Percentiles rank a stretch among this genome's conserved stretches.
phyloP scores from a whole-genome alignment of 2,113 vertebrate genomes.

The Vimba vimba region DNA sequence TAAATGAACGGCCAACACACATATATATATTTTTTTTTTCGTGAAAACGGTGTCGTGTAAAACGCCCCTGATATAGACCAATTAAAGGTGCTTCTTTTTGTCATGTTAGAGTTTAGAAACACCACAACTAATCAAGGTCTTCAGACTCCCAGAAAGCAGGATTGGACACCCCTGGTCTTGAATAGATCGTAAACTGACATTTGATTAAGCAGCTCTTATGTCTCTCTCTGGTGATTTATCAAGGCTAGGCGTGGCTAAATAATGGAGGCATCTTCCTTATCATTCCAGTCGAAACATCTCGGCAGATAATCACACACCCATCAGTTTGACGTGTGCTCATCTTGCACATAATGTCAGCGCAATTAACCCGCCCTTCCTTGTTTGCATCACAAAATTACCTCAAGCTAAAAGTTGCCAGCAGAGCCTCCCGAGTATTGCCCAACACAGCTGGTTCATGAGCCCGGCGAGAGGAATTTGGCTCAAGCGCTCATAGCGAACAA shows the following conservation, averaged over 20 bases:
- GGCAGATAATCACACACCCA: background rate
- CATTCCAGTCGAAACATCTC: constrained; percentile 31
- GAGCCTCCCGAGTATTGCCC: constrained; percentile 1
- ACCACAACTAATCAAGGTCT: too few species aligned
- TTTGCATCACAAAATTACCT: constrained; percentile 28
- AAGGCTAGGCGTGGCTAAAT: background rate
- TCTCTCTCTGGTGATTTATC: constrained; percentile 51
- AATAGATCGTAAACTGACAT: background rate
- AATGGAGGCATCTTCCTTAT: background rate
- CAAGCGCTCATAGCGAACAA: constrained; percentile 29
- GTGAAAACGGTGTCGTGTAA: too few species aligned
- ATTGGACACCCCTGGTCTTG: background rate
- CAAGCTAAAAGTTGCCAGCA: background rate
- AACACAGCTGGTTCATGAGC: constrained; percentile 17
- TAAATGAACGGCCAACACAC: too few species aligned
- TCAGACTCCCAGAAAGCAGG: too few species aligned
- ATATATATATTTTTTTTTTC: too few species aligned
- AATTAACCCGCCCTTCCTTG: background rate
- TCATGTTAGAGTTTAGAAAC: background rate
- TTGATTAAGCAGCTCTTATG: constrained; percentile 52
- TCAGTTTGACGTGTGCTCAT: background rate
- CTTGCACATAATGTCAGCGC: background rate
- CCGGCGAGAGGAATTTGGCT: constrained; percentile 44
- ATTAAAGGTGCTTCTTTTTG: background rate
- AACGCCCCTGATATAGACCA: background rate